Conservation (phyloP, 2,113 vertebrate species). For the Cynoglossus semilaevis region DNA sequence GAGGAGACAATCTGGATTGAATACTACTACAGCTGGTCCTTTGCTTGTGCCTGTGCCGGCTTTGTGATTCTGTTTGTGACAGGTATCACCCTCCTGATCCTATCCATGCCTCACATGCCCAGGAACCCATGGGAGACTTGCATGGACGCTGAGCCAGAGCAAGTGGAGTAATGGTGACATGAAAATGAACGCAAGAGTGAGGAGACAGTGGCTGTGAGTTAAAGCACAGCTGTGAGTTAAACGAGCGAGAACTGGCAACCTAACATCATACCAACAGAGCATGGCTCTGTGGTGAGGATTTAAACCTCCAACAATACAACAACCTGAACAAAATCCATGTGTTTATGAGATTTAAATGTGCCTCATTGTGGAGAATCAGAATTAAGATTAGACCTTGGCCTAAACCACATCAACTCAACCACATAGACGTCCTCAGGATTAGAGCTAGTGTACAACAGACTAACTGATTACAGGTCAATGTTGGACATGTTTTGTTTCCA, state of each 20-base stretch:
- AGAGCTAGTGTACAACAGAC: too few species aligned
- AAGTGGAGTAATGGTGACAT: conserved; percentile 60
- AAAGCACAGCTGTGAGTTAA: conserved; percentile 7
- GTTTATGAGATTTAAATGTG: conserved; percentile 1
- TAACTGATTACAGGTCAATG: not conserved
- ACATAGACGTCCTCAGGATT: too few species aligned
- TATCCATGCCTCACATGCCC: conserved; percentile 95
- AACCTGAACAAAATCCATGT: conserved; percentile 19
- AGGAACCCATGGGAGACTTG: conserved; percentile 97
- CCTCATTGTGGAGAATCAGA: conserved; percentile 3
- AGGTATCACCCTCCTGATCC: conserved; percentile 84
- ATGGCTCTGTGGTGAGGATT: conserved; percentile 5
- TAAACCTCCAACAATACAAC: conserved; percentile 3
- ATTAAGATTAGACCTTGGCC: conserved; percentile 6
- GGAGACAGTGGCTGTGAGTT: conserved; percentile 21
- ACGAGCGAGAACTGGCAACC: conserved; percentile 7
- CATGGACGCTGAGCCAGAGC: conserved; percentile 92
- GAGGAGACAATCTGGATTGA: conserved; percentile 89
- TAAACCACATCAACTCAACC: conserved; percentile 1
- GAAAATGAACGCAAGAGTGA: conserved; percentile 7
- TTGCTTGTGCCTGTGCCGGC: conserved; percentile 85
- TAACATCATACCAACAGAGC: not conserved
- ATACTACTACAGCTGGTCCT: conserved; percentile 91
- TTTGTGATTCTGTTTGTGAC: conserved; percentile 89
- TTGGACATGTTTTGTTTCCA: not conserved